Percentiles rank a stretch among this genome's conserved stretches.
Conservation (phyloP, 2,797 vertebrate species). For the Cheirogaleus major region DNA sequence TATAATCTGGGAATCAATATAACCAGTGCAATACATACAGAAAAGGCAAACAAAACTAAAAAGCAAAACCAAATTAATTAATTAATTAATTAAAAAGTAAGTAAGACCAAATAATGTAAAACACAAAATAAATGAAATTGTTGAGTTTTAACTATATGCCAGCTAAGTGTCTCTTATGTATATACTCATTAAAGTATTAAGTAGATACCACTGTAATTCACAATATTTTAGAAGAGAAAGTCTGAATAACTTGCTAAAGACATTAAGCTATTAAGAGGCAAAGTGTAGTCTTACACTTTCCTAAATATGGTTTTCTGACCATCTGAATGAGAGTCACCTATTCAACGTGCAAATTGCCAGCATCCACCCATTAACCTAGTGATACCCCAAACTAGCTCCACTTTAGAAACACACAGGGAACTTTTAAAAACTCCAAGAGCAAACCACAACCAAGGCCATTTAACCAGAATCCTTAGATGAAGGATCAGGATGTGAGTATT, state of each 20-base stretch:
- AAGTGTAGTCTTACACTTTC: not conserved
- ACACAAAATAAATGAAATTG: not conserved
- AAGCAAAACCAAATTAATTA: not conserved
- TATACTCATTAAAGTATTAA: not conserved
- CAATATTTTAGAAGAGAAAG: not conserved
- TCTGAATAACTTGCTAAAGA: not conserved
- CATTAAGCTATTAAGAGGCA: not conserved
- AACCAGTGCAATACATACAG: not conserved
- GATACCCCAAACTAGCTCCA: not conserved
- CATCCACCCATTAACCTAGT: not conserved
- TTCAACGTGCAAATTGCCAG: slow-evolving; percentile 8
- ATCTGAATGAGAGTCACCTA: not conserved
- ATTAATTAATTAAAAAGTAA: not conserved
- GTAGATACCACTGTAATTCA: not conserved
- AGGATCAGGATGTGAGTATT: not conserved
- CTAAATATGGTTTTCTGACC: slow-evolving; percentile 9
- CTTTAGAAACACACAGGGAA: not conserved
- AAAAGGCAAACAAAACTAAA: slow-evolving; percentile 11
- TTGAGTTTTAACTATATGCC: not conserved
- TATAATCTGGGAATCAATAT: not conserved
- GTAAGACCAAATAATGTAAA: not conserved
- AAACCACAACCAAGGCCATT: not conserved
- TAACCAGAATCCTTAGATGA: not conserved
- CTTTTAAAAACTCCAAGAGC: not conserved
- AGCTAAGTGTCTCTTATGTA: not conserved